Conservation (phyloP, 2,888 invertebrate species). For the Leptinotarsa haldemani region DNA sequence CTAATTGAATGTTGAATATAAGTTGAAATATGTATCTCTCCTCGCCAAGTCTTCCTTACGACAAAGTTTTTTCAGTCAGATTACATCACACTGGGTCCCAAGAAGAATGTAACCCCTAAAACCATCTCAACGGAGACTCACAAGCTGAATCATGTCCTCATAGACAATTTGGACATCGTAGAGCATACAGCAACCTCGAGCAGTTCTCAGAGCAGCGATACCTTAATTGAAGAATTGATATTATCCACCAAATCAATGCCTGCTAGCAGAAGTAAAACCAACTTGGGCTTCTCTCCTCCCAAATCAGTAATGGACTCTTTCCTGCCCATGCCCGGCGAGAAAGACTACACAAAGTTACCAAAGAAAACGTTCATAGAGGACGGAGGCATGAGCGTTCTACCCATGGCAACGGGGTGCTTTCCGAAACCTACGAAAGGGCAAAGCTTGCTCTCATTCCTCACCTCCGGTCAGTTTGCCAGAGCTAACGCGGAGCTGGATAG, state of each 20-base stretch:
- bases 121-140: slow-evolving; percentile 40
- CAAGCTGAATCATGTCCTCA: slow-evolving; percentile 56
- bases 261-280: slow-evolving; percentile 40
- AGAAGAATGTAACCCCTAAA: slow-evolving; percentile 32
- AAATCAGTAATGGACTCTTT: slow-evolving; percentile 62
- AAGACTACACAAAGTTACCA: slow-evolving; percentile 65
- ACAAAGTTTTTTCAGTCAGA: not conserved
- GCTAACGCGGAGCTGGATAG: slow-evolving; percentile 82
- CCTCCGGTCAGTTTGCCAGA: slow-evolving; percentile 77
- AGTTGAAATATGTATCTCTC: no score
- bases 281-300: slow-evolving; percentile 53
- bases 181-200: slow-evolving; percentile 61
- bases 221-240: slow-evolving; percentile 51
- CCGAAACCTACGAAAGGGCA: slow-evolving; percentile 76
- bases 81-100: slow-evolving; percentile 18
- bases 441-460: slow-evolving; percentile 78
- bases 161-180: slow-evolving; percentile 61
- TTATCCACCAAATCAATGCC: slow-evolving; percentile 53
- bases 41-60: no score
- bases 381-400: slow-evolving; percentile 70
- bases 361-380: slow-evolving; percentile 72
- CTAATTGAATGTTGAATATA: no score
- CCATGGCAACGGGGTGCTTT: slow-evolving; percentile 73
- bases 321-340: slow-evolving; percentile 63
- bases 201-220: slow-evolving; percentile 54